Evolutionary conservation across 1,140 invertebrate species (phyloP), one percentile per base, ranked within the genome.

Genomic region (Lerema accius): DNA sequence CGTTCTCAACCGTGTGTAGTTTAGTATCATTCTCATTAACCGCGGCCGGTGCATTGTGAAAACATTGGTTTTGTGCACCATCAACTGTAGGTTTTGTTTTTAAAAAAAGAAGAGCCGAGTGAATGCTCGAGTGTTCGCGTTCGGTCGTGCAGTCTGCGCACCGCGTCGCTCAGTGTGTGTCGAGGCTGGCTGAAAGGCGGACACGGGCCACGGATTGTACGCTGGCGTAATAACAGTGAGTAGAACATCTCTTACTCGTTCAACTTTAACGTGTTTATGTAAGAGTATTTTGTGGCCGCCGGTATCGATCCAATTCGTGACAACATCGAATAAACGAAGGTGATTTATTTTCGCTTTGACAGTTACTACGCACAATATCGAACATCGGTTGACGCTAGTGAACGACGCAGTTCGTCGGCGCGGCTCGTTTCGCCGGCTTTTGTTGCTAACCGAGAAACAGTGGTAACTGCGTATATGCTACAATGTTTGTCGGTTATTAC

Each of bases 391-490:
- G 69, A 73, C 71, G 66, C 70, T 69, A 73, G 65, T 59, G 72
- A 66, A 81, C 85, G 85, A 83, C 85, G 86, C 84, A 87, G 79
- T 86, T 80, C 53, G 68, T 63, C 39, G 45, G 53, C 73, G 62
- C 32, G 40, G 59, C 73, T 76, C 63, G 74, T 80, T 71, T 76
- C 70, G 76, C 80, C 84, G 82, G 82, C 65, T 76, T 80, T 81
- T 82, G 86, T 89, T 87, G 80, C 84, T 86, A 89, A 79, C 82
- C 65, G 80, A 69, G 75, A 74, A 74, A 80, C 76, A 69, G 61
- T 48, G 35, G 53, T 58, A 67, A 80, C 77, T 89, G 84, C 84
- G 84, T 89, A 86, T 81, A 67, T 76, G 39, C 61, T 77, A 64
- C 51, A 46, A 50, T 63, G 32, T 60, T 51, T 56, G 28, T 61